Base-by-base conservation (phyloP, 2,797 vertebrate species). In the Xerus rutilus region DNA sequence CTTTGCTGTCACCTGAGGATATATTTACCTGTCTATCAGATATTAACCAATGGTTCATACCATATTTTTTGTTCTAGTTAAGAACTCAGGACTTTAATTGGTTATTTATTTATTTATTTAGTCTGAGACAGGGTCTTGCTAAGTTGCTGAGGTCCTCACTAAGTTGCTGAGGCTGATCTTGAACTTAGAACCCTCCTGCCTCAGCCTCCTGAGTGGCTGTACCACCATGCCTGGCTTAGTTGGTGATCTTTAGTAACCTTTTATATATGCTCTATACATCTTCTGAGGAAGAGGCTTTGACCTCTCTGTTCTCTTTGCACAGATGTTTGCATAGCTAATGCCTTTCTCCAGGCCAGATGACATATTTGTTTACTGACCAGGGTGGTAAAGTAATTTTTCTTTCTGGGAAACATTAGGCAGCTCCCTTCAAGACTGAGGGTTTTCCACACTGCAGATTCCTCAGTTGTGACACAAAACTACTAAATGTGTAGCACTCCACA, bases 241-340 rank as follows among this genome's bases (percentile, higher is more conserved):
- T 62, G 59, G 45, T 89, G 35, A 65, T 85, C 21, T 54, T 83
- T 59, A 94, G 62, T 62, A 81, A 92, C 85, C n/a, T 87, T 7
- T 92, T 52, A 25, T 73, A 45, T 78, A 9, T 67, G 17, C 88
- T 52, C 73, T 69, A n/a, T 1, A 47, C 30, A 54, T 89, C 32
- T 78, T 88, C 49, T 81, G 78, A 91, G 30, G 12, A 74, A 79
- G 30, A 74, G 35, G 30, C 62, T 52, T 85, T 92, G 69, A 64
- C 30, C 69, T 64, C 39, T 82, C 64, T 86, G 57, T 59, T 89
- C 45, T 81, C 32, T 91, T 87, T 81, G 28, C n/a, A 25, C 43
- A 73, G 28, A 72, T 79, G 21, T 78, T 74, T 91, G 3, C 47
- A 54, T 14, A 49, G 28, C 17, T 79, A 65, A 70, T 70, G 28